phyloP scores from a whole-genome alignment of 1,140 invertebrate species.

The Zaprionus kolodkinae region DNA sequence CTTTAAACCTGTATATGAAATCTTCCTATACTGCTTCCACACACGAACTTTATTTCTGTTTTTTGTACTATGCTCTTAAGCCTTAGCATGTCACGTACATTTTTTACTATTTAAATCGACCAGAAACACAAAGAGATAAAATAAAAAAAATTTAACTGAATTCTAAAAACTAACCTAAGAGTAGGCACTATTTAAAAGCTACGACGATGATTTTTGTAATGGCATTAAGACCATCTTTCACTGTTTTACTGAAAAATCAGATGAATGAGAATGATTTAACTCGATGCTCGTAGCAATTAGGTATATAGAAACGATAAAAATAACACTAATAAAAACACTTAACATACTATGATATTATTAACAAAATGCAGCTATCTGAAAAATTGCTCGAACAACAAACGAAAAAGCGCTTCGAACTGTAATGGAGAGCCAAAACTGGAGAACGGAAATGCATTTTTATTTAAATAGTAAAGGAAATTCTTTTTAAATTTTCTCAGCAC shows the following conservation, averaged over 20 bases:
- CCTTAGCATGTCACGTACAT: conserved; percentile 42
- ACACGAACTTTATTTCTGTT: conserved; percentile 40
- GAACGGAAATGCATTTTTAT: conserved; percentile 73
- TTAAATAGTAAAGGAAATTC: conserved; percentile 59
- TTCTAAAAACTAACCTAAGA: conserved; percentile 60
- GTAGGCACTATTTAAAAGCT: conserved; percentile 17
- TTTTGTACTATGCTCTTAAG: conserved; percentile 48
- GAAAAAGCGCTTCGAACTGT: conserved; percentile 42
- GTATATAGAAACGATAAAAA: conserved; percentile 51
- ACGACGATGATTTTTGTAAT: conserved; percentile 17
- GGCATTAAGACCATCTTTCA: background rate
- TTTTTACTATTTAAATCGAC: conserved; percentile 60
- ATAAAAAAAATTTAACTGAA: conserved; percentile 25
- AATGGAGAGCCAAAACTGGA: conserved; percentile 18
- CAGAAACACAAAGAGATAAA: conserved; percentile 52
- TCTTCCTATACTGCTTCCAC: conserved; percentile 11
- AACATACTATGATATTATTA: conserved; percentile 27
- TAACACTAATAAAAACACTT: conserved; percentile 44
- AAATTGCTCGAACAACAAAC: conserved; percentile 34
- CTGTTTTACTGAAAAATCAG: background rate
- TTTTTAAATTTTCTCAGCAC: conserved; percentile 31
- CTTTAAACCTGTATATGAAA: background rate
- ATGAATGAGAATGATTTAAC: conserved; percentile 48
- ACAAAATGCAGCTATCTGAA: conserved; percentile 65
- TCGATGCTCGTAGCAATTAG: conserved; percentile 67